Conservation (phyloP, 92 coral and sea anemone species). For the Blastomussa wellsi region DNA sequence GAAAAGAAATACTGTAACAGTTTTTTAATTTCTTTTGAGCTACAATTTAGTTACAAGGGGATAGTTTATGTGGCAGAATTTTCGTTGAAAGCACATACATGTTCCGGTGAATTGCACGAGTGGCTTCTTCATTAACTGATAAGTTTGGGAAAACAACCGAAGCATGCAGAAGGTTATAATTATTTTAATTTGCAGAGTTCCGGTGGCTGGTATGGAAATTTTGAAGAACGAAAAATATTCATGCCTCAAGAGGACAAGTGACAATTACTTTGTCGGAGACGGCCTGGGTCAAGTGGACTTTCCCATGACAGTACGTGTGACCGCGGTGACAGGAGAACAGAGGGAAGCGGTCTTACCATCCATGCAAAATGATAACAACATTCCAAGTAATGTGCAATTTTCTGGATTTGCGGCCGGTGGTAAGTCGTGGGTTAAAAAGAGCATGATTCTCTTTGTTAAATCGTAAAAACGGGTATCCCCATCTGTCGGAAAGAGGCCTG, state of each 20-base stretch:
- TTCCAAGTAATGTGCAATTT: constrained; percentile 58
- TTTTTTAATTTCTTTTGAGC: no score
- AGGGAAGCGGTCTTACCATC: constrained; percentile 46
- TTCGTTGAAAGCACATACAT: no score
- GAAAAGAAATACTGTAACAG: no score
- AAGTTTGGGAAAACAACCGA: no score
- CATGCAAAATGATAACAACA: constrained; percentile 52
- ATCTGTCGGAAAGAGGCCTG: no score
- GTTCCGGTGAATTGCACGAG: no score
- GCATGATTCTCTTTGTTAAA: no score
- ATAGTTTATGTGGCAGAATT: no score
- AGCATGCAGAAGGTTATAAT: no score
- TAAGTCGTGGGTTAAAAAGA: not conserved
- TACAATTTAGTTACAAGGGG: no score
- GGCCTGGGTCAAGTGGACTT: constrained; percentile 64
- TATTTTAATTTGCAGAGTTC: constrained; percentile 49
- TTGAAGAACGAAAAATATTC: constrained; percentile 64
- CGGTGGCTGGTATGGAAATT: constrained; percentile 77
- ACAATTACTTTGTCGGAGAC: constrained; percentile 72
- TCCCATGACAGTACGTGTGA: constrained; percentile 75
- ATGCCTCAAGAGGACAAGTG: constrained; percentile 61
- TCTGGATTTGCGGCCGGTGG: constrained; percentile 61
- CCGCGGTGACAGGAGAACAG: constrained; percentile 80
- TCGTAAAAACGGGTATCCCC: no score
- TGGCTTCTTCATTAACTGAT: no score